Conservation (phyloP, 2,113 vertebrate genomes). For the Pyxicephalus adspersus region DNA sequence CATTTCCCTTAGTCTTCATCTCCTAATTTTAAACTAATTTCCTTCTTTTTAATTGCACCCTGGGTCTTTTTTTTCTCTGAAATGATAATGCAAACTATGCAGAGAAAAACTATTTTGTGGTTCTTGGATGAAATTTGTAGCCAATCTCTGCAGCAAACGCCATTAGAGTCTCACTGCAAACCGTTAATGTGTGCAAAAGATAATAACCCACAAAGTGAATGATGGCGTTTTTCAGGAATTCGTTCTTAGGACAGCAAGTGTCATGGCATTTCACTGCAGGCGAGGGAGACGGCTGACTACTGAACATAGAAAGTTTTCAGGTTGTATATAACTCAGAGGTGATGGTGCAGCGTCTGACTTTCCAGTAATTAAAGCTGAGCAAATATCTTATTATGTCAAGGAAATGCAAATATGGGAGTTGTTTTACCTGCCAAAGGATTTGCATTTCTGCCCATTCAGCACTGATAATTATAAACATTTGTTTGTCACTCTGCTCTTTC, state of each 20-base stretch:
- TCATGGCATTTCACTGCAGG: conserved; percentile 13
- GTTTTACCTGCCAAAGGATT: too few relatives aligned
- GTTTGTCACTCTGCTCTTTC: too few relatives aligned
- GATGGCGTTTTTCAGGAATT: background rate
- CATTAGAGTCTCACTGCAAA: conserved; percentile 13
- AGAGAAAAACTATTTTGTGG: background rate
- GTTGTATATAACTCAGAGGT: conserved; percentile 1
- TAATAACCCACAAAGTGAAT: conserved; percentile 15
- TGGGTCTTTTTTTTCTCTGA: background rate
- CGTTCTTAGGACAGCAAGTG: background rate
- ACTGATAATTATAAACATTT: too few relatives aligned
- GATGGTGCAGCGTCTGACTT: background rate
- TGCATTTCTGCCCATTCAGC: too few relatives aligned
- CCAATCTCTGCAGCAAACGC: background rate
- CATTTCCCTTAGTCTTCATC: too few relatives aligned
- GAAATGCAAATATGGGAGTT: too few relatives aligned
- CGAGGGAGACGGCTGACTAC: background rate
- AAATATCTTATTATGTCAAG: too few relatives aligned
- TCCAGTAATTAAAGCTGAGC: too few relatives aligned
- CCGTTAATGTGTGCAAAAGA: background rate
- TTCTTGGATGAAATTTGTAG: background rate
- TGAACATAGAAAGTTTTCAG: background rate
- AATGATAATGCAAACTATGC: background rate
- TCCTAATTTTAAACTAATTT: too few relatives aligned
- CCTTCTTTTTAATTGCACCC: too few relatives aligned